Percentiles rank a stretch among this genome's conserved stretches.
These are phyloP conservation scores for Drosophila hydei DNA, from an alignment of 1,140 invertebrate genomes.

Conservation along the genomic window DNA sequence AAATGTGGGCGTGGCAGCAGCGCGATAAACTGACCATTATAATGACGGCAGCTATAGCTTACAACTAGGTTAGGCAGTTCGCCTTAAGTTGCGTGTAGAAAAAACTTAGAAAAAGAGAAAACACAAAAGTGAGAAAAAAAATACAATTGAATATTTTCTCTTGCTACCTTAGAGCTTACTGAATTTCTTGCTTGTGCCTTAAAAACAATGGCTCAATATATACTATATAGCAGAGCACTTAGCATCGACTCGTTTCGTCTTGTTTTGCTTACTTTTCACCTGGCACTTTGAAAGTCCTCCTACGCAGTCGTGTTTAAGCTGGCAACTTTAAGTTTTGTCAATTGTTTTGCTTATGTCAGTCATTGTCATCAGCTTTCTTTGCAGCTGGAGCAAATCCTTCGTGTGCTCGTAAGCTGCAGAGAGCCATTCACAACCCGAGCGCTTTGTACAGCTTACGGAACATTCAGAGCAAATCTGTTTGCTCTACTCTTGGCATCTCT, in stretches of 20 bases:
- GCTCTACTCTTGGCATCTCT: background rate
- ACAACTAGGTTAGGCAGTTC: constrained; percentile 49
- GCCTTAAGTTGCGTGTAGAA: constrained; percentile 38
- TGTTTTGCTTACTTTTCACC: constrained; percentile 16
- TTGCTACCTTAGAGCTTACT: background rate
- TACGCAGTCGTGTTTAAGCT: constrained; percentile 14
- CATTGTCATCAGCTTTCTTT: constrained; percentile 41
- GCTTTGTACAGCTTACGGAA: constrained; percentile 64
- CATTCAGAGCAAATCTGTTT: constrained; percentile 53
- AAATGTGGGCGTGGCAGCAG: constrained; percentile 8
- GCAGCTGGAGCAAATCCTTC: constrained; percentile 35
- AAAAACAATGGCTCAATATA: background rate
- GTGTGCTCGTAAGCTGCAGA: constrained; percentile 43
- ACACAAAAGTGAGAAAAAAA: background rate
- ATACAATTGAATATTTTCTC: constrained; percentile 2
- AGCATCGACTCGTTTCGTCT: constrained; percentile 1
- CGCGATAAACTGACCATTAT: constrained; percentile 62
- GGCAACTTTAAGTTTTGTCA: constrained; percentile 10
- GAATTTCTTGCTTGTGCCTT: background rate
- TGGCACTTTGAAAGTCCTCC: constrained; percentile 4
- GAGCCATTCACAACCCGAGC: constrained; percentile 22
- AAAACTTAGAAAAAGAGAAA: background rate
- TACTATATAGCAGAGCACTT: background rate
- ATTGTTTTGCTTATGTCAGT: constrained; percentile 20
- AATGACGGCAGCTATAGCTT: constrained; percentile 24